Conservation (phyloP, 2,888 invertebrate genomes). For the Hyles lineata region DNA sequence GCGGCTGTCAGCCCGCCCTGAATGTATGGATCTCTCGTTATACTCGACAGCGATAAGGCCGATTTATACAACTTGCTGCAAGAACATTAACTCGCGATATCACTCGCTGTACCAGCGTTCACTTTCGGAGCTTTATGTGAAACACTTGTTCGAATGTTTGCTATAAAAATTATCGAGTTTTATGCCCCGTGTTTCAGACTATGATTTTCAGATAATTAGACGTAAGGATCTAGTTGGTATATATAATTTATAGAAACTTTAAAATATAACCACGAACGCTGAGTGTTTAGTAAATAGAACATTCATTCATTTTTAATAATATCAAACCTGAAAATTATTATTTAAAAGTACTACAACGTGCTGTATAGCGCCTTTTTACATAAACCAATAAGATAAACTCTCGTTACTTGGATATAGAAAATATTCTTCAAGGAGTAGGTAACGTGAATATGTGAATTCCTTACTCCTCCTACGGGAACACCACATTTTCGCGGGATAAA, state of each 20-base stretch:
- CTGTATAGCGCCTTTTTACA: too few species aligned
- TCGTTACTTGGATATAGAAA: too few species aligned
- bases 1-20: constrained; percentile 54
- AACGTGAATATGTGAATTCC: too few species aligned
- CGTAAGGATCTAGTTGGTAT: too few species aligned
- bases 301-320: too few species aligned
- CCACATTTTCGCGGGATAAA: too few species aligned
- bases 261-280: not conserved
- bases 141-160: constrained; percentile 30
- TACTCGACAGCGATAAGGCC: constrained; percentile 57
- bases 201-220: not conserved
- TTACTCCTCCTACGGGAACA: too few species aligned
- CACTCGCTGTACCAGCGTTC: constrained; percentile 36
- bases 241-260: not conserved
- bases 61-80: constrained; percentile 53
- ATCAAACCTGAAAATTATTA: too few species aligned
- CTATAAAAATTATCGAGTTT: constrained; percentile 13
- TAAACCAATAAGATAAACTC: too few species aligned
- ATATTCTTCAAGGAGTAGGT: too few species aligned
- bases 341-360: too few species aligned
- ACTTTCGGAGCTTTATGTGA: constrained; percentile 35
- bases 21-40: constrained; percentile 61
- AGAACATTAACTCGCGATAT: constrained; percentile 48
- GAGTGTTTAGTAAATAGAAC: too few species aligned
- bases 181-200: not conserved